Percentiles rank a stretch among this genome's conserved stretches.
phyloP scores from a whole-genome alignment of 2,113 vertebrate species.

The Tenebrosternarchus preto region DNA sequence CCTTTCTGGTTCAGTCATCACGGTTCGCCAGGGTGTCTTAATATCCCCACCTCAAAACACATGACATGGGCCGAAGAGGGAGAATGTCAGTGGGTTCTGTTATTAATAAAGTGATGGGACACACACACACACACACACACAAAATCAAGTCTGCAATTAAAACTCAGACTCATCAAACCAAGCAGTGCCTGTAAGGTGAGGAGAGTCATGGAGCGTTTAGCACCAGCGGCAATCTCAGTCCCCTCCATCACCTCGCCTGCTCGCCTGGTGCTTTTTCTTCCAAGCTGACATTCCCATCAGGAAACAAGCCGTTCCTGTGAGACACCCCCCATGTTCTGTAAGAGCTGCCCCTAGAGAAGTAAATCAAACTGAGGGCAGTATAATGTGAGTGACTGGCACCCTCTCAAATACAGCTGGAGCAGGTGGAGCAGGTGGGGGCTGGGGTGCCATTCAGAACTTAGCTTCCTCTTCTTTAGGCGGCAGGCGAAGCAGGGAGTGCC shows the following conservation, averaged over 20 bases:
- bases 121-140: too few relatives aligned
- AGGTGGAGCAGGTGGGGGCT: too few relatives aligned
- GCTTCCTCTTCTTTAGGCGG: background rate
- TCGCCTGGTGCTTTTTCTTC: background rate
- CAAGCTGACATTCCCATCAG: background rate
- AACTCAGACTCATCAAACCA: slow-evolving; percentile 7
- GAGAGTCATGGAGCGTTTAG: slow-evolving; percentile 18
- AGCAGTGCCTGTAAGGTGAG: slow-evolving; percentile 8
- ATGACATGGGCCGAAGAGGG: background rate
- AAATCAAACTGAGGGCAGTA: background rate
- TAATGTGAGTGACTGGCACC: background rate
- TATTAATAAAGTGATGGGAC: slow-evolving; percentile 35
- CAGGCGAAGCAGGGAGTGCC: background rate
- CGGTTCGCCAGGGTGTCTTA: background rate
- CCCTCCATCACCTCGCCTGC: background rate
- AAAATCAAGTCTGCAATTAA: slow-evolving; percentile 46
- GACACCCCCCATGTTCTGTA: background rate
- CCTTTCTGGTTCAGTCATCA: background rate
- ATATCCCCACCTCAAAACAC: background rate
- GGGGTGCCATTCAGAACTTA: too few relatives aligned
- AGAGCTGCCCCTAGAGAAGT: slow-evolving; percentile 2
- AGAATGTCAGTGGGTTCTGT: background rate
- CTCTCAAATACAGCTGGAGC: background rate
- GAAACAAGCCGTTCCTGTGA: background rate
- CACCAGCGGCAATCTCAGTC: background rate